Percentiles rank a stretch among this genome's conserved stretches.
These are phyloP conservation scores for Melanotaenia pygmaea DNA, from an alignment of 2,797 vertebrate species.

Conservation along the genomic window DNA sequence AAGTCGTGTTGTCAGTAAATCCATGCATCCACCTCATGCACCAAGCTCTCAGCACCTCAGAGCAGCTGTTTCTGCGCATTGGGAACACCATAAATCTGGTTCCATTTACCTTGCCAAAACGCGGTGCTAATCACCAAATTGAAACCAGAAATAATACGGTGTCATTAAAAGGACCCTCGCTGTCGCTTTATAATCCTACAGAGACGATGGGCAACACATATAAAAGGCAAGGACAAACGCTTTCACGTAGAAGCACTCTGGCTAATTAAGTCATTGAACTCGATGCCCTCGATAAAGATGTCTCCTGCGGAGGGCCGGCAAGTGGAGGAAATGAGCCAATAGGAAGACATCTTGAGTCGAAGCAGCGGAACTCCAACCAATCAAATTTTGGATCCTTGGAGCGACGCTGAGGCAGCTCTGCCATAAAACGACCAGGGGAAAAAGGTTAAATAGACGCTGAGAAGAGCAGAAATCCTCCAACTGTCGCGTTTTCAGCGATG, in stretches of 20 bases:
- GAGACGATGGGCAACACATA: conserved; percentile 61
- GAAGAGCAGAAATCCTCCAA: conserved; percentile 56
- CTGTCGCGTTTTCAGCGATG: conserved; percentile 64
- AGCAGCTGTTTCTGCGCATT: conserved; percentile 56
- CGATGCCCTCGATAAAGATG: conserved; percentile 76
- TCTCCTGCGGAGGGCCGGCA: conserved; percentile 41
- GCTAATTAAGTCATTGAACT: conserved; percentile 79
- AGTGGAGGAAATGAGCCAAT: conserved; percentile 48
- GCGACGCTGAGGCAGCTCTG: conserved; percentile 34
- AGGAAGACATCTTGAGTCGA: conserved; percentile 26
- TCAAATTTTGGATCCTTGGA: conserved; percentile 44
- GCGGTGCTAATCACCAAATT: conserved; percentile 75
- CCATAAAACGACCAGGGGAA: conserved; percentile 24
- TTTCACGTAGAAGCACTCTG: conserved; percentile 68
- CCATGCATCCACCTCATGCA: conserved; percentile 22
- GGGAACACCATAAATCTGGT: conserved; percentile 67
- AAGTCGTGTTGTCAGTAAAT: conserved; percentile 34
- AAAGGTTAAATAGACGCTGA: conserved; percentile 33
- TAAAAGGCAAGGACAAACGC: conserved; percentile 64
- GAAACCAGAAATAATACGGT: conserved; percentile 62
- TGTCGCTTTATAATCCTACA: conserved; percentile 64
- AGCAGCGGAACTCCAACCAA: conserved; percentile 41
- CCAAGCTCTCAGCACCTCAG: conserved; percentile 20
- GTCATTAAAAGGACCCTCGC: conserved; percentile 61
- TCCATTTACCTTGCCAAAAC: conserved; percentile 67